Evolutionary conservation across 2,888 invertebrate species (phyloP).

Genomic region (Seladonia tumulorum): DNA sequence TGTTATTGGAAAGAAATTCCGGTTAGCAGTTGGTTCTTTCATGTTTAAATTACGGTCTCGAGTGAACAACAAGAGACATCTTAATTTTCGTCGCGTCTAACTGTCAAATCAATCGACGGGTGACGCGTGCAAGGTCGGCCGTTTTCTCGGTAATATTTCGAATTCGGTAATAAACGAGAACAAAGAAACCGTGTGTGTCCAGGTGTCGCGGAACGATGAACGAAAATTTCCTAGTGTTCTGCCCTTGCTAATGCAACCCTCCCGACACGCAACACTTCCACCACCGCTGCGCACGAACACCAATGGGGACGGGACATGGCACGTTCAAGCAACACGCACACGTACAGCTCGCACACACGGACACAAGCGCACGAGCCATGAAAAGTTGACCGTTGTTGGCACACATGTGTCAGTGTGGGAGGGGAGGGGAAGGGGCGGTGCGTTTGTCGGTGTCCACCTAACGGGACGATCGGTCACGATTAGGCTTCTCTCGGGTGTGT

Average conservation of each 20-base stretch:
- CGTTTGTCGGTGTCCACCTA: neutral
- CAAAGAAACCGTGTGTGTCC: neutral
- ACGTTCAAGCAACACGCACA: neutral
- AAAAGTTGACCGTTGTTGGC: slow-evolving; percentile 1
- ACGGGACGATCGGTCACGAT: neutral
- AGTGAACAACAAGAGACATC: neutral
- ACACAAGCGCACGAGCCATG: neutral
- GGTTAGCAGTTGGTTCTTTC: neutral
- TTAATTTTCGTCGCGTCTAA: neutral
- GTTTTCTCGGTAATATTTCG: too few species aligned
- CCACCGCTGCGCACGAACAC: neutral
- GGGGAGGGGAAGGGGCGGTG: neutral
- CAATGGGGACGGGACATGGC: neutral
- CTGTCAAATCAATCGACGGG: neutral
- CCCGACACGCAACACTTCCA: slow-evolving; percentile 1
- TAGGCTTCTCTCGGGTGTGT: neutral
- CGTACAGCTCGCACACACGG: neutral
- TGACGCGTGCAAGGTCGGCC: neutral
- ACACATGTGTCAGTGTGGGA: neutral
- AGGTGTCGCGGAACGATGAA: neutral
- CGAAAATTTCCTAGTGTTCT: neutral
- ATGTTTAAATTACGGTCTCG: neutral
- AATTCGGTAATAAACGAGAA: neutral
- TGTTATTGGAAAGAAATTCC: neutral
- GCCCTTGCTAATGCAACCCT: neutral